These are phyloP conservation scores for Todiramphus saurophagus DNA, from an alignment of 2,113 vertebrate genomes.

Conservation along the genomic window DNA sequence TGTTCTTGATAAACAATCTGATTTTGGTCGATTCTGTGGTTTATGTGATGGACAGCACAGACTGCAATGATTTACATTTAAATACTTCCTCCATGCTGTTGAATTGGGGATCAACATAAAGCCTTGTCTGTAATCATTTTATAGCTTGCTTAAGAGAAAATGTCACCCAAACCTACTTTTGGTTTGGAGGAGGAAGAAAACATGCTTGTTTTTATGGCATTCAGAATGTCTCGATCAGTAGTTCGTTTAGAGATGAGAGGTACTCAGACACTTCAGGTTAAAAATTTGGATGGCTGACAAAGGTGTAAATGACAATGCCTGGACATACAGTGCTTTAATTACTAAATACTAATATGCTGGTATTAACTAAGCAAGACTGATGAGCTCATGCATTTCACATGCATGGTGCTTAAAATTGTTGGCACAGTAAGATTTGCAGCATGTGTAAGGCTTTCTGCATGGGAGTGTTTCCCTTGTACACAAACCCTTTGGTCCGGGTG, in stretches of 20 bases:
- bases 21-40: not conserved
- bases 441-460: not conserved
- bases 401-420: not conserved
- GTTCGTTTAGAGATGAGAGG: not conserved
- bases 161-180: not conserved
- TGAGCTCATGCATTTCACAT: not conserved
- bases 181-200: not conserved
- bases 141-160: not conserved
- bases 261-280: not conserved
- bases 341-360: not conserved
- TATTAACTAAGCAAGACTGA: not conserved
- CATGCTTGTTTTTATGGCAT: not conserved
- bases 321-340: not conserved
- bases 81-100: not conserved
- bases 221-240: not conserved
- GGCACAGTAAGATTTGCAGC: not conserved
- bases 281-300: not conserved
- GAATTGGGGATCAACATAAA: not conserved
- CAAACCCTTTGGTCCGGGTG: not conserved
- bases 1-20: not conserved
- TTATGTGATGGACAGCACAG: constrained; percentile 7
- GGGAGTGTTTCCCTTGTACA: not conserved
- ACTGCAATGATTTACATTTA: constrained; percentile 60
- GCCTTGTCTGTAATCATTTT: not conserved
- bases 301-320: not conserved